Percentiles rank a stretch among this genome's conserved stretches.
Evolutionary conservation across 1,140 invertebrate genomes (phyloP).

Genomic region (Cecropterus lyciades): DNA sequence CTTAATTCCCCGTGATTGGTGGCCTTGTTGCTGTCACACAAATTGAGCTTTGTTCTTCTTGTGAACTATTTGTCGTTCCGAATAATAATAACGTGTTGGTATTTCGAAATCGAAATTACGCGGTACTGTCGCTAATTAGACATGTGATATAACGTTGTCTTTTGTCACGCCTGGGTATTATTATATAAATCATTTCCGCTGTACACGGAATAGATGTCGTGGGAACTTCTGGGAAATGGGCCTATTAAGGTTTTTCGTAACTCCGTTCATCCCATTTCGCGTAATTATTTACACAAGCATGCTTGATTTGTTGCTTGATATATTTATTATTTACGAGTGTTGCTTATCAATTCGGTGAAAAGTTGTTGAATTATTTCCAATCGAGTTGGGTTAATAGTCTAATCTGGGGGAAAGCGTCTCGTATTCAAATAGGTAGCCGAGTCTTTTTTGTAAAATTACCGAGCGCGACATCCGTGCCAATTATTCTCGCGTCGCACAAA

Average conservation of each 20-base stretch:
- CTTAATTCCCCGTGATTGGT: slow-evolving; percentile 49
- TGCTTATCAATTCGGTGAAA: background rate
- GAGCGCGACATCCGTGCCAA: slow-evolving; percentile 8
- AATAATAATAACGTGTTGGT: slow-evolving; percentile 23
- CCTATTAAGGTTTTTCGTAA: slow-evolving; percentile 44
- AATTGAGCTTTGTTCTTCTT: slow-evolving; percentile 31
- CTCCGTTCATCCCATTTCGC: slow-evolving; percentile 24
- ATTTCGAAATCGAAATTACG: slow-evolving; percentile 36
- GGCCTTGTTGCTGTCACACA: slow-evolving; percentile 37
- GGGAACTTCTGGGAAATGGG: slow-evolving; percentile 50
- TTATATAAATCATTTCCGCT: slow-evolving; percentile 48
- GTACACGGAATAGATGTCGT: slow-evolving; percentile 46
- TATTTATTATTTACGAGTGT: background rate
- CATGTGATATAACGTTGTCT: slow-evolving; percentile 54
- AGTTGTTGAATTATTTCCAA: background rate
- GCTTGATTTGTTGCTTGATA: background rate
- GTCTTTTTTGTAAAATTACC: background rate
- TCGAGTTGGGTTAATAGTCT: background rate
- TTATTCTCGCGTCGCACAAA: slow-evolving; percentile 23
- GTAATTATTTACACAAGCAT: slow-evolving; percentile 23
- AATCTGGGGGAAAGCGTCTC: background rate
- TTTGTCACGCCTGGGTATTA: slow-evolving; percentile 48
- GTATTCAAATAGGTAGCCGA: slow-evolving; percentile 4
- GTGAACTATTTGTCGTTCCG: slow-evolving; percentile 23
- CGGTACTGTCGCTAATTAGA: slow-evolving; percentile 47